phyloP scores from a whole-genome alignment of 2,888 invertebrate species.

The Cancer borealis region DNA sequence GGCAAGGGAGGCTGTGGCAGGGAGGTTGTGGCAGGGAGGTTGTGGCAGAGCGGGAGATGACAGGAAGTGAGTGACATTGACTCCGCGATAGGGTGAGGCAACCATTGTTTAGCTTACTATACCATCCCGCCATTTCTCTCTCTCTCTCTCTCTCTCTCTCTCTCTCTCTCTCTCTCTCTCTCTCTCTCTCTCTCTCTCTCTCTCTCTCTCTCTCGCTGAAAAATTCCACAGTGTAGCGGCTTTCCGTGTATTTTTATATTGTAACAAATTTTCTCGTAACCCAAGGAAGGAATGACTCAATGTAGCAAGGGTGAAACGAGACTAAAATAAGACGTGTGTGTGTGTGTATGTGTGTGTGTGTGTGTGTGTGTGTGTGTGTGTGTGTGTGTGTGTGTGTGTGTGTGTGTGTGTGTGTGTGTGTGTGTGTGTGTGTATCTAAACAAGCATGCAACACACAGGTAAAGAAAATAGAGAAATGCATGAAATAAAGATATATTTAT shows the following conservation, averaged over 20 bases:
- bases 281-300: too few species aligned
- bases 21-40: background rate
- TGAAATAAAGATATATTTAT: too few species aligned
- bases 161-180: background rate
- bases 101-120: background rate
- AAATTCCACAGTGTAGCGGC: too few species aligned
- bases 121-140: background rate
- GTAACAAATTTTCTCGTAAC: too few species aligned
- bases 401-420: background rate
- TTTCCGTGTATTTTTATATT: too few species aligned
- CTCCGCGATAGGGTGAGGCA: background rate
- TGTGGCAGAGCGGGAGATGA: background rate
- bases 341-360: background rate
- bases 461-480: too few species aligned
- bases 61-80: conserved; percentile 10
- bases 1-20: background rate
- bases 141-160: background rate
- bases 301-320: too few species aligned
- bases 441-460: too few species aligned
- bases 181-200: conserved; percentile 23
- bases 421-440: background rate
- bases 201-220: background rate
- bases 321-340: background rate
- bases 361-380: conserved; percentile 11
- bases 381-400: conserved; percentile 25